Evolutionary conservation across 2,797 vertebrate species (phyloP).

Genomic region (Hippopotamyrus pictus): DNA sequence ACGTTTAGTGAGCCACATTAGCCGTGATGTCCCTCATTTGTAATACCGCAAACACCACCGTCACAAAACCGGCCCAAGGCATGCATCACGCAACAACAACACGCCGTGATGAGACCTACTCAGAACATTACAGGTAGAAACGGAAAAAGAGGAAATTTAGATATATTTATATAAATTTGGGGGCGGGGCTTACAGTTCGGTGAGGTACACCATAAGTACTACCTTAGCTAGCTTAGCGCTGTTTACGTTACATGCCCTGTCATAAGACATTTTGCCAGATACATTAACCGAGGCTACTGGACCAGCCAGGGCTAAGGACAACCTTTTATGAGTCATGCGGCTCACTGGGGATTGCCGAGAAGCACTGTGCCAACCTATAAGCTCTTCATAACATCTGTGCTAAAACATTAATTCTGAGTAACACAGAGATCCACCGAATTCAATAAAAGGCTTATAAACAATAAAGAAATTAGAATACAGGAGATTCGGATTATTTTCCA

Average conservation of each 20-base stretch:
- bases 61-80: not conserved
- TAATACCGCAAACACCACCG: not conserved
- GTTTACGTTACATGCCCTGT: too few relatives aligned
- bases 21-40: not conserved
- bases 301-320: too few relatives aligned
- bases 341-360: conserved; percentile 61
- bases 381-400: conserved; percentile 72
- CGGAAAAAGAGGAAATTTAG: not conserved
- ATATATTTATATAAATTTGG: not conserved
- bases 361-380: conserved; percentile 62
- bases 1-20: not conserved
- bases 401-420: conserved; percentile 56
- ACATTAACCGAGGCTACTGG: too few relatives aligned
- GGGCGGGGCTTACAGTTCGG: not conserved
- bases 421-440: conserved; percentile 16
- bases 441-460: conserved; percentile 4
- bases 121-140: not conserved
- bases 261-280: too few relatives aligned
- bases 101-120: not conserved
- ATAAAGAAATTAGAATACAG: not conserved
- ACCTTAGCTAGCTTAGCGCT: not conserved
- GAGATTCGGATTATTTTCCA: not conserved
- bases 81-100: not conserved
- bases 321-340: not conserved
- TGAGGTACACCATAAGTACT: not conserved